These are phyloP conservation scores for Carettochelys insculpta DNA, from an alignment of 2,113 vertebrate species.

Conservation along the genomic window DNA sequence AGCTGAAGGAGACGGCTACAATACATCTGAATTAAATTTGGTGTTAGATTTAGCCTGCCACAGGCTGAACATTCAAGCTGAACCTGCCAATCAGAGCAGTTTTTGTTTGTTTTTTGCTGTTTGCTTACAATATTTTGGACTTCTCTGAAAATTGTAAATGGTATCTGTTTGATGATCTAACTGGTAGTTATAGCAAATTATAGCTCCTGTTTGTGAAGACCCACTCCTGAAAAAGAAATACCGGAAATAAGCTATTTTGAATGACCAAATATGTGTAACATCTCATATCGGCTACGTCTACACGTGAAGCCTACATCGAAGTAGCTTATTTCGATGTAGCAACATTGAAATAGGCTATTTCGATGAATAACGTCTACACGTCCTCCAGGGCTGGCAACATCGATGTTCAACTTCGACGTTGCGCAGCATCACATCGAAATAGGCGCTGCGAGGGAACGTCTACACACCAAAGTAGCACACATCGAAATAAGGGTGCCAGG, in stretches of 20 bases:
- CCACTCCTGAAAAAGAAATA: not conserved
- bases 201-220: not conserved
- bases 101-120: not conserved
- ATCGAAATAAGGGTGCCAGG: too few relatives aligned
- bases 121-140: not conserved
- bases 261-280: not conserved
- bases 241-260: not conserved
- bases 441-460: too few relatives aligned
- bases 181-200: constrained; percentile 21
- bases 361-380: too few relatives aligned
- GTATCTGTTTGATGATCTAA: not conserved
- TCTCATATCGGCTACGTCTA: too few relatives aligned
- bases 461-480: too few relatives aligned
- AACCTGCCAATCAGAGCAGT: too few relatives aligned
- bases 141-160: not conserved
- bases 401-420: too few relatives aligned
- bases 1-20: constrained; percentile 48
- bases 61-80: not conserved
- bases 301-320: too few relatives aligned
- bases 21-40: constrained; percentile 45
- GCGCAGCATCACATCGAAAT: too few relatives aligned
- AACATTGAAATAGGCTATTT: too few relatives aligned
- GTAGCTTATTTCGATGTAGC: too few relatives aligned
- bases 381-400: too few relatives aligned
- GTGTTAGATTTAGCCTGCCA: constrained; percentile 21